Conservation (phyloP, 92 coral and sea anemone species). For the Palythoa caribaeorum region DNA sequence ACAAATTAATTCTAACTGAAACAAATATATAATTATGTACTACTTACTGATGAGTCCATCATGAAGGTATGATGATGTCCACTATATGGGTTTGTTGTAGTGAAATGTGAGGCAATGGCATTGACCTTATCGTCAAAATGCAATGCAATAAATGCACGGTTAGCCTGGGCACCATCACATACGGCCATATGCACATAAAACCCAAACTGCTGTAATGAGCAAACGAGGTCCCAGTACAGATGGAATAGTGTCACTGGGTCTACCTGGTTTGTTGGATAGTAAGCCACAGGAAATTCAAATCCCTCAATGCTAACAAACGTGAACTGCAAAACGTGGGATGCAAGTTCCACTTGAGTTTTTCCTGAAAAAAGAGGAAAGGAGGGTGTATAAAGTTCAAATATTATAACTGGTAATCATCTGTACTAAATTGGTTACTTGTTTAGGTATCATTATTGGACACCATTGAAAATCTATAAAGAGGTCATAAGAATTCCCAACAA, state of each 20-base stretch:
- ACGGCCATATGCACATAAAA: constrained; percentile 55
- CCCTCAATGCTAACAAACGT: constrained; percentile 58
- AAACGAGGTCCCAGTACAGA: constrained; percentile 59
- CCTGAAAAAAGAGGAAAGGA: background rate
- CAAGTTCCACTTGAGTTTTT: constrained; percentile 44
- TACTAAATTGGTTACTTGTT: too few species aligned
- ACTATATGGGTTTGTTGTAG: constrained; percentile 56
- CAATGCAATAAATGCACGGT: constrained; percentile 54
- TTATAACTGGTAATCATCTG: too few species aligned
- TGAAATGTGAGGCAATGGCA: constrained; percentile 32
- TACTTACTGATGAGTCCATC: constrained; percentile 63
- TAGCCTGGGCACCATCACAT: constrained; percentile 71
- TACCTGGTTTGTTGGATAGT: constrained; percentile 59
- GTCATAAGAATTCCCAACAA: too few species aligned
- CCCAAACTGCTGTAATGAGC: constrained; percentile 34
- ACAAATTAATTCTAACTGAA: too few species aligned
- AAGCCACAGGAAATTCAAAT: constrained; percentile 57
- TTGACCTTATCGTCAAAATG: constrained; percentile 58
- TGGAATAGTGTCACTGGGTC: constrained; percentile 59
- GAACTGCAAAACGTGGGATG: constrained; percentile 58
- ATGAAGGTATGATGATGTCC: constrained; percentile 55
- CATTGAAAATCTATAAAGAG: too few species aligned
- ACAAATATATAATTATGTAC: too few species aligned
- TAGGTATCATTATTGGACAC: too few species aligned
- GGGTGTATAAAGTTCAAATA: too few species aligned